A percentile compares a stretch with the other conserved stretches of the same genome.
Conservation (phyloP, 2,113 vertebrate genomes). For the Callopanchax toddi region DNA sequence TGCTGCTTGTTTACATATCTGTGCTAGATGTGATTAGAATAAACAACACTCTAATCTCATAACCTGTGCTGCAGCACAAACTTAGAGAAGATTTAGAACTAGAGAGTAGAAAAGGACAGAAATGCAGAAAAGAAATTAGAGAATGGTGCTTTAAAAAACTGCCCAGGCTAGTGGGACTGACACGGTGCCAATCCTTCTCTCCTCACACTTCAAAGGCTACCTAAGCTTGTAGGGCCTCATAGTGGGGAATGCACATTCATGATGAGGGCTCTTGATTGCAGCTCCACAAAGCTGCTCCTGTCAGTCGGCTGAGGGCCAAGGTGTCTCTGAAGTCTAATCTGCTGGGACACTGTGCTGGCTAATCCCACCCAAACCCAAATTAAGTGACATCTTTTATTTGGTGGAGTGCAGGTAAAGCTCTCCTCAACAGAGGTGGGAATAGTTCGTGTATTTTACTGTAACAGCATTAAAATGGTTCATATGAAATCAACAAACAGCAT, state of each 20-base stretch:
- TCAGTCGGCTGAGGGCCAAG: conserved; percentile 57
- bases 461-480: no score
- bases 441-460: neutral
- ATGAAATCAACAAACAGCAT: no score
- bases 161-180: conserved; percentile 36
- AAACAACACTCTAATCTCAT: conserved; percentile 57
- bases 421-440: conserved; percentile 6
- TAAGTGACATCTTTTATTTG: conserved; percentile 44
- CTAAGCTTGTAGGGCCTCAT: conserved; percentile 58
- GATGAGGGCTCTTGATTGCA: conserved; percentile 68
- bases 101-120: conserved; percentile 5
- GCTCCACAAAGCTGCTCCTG: conserved; percentile 65
- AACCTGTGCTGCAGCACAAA: conserved; percentile 44
- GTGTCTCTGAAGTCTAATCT: conserved; percentile 63
- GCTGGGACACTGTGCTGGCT: conserved; percentile 43
- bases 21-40: conserved; percentile 59
- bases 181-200: conserved; percentile 54
- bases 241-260: conserved; percentile 57
- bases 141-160: conserved; percentile 22
- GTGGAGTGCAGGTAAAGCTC: conserved; percentile 26
- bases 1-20: conserved; percentile 72
- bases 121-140: conserved; percentile 4
- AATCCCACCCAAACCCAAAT: conserved; percentile 43
- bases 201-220: conserved; percentile 71
- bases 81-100: conserved; percentile 16